Conservation (phyloP, 2,797 vertebrate genomes). For the Ptychobarbus kaznakovi region DNA sequence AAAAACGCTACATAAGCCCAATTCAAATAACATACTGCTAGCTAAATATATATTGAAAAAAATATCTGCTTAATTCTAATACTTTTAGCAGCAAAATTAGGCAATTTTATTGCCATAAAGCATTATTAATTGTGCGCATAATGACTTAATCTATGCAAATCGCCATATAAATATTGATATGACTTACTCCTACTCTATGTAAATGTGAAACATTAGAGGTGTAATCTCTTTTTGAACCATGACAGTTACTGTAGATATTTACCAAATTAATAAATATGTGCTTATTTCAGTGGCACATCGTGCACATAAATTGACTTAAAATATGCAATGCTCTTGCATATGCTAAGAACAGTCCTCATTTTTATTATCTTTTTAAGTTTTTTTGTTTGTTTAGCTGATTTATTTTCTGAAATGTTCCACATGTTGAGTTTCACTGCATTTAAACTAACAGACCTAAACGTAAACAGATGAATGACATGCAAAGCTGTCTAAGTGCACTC, state of each 20-base stretch:
- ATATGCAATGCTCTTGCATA: conserved; percentile 2
- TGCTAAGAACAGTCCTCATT: not conserved
- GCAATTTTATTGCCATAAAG: conserved; percentile 81
- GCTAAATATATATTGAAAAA: conserved; percentile 79
- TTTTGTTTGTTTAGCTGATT: not conserved
- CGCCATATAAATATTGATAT: conserved; percentile 79
- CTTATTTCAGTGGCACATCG: conserved; percentile 40
- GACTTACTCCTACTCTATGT: conserved; percentile 76
- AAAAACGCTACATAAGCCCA: conserved; percentile 42
- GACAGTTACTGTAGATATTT: conserved; percentile 57
- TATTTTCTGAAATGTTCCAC: not conserved
- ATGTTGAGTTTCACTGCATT: not conserved
- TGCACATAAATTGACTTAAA: conserved; percentile 36
- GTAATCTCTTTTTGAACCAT: conserved; percentile 64
- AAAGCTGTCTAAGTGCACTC: not conserved
- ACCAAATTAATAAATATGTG: conserved; percentile 51
- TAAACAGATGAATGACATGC: not conserved
- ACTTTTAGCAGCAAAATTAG: conserved; percentile 81
- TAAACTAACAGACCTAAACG: not conserved
- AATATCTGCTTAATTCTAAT: conserved; percentile 71
- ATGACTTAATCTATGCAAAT: conserved; percentile 81
- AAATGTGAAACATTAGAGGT: conserved; percentile 74
- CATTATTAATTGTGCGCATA: conserved; percentile 62
- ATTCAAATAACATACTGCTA: conserved; percentile 73
- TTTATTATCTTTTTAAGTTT: conserved; percentile 1